Percentiles rank a stretch among this genome's conserved stretches.
phyloP scores from a whole-genome alignment of 2,113 vertebrate species.

The Chloebia gouldiae region DNA sequence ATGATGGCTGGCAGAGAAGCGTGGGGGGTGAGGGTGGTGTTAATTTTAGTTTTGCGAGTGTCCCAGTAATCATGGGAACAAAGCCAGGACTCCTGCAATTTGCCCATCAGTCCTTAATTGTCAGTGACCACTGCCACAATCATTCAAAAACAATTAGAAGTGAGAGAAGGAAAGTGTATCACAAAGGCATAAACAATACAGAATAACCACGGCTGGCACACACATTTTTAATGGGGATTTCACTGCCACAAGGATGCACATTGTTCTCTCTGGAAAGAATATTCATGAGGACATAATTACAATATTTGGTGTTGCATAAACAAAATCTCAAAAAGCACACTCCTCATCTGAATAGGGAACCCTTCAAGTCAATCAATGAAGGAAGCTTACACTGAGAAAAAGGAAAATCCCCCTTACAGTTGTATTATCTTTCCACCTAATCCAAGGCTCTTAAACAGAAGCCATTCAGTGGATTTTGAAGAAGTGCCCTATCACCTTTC shows the following conservation, averaged over 20 bases:
- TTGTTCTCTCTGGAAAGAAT: background rate
- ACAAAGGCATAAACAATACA: background rate
- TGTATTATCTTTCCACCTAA: background rate
- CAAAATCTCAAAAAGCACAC: background rate
- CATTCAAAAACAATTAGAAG: constrained; percentile 11
- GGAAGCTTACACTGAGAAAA: background rate
- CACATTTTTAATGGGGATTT: background rate
- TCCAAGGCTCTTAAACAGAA: background rate
- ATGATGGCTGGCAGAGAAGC: background rate
- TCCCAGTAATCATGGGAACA: background rate
- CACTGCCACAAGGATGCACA: background rate
- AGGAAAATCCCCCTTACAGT: background rate
- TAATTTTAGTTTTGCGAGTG: background rate
- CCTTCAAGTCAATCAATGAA: background rate
- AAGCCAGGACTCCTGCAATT: background rate
- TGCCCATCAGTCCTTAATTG: background rate
- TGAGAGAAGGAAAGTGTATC: background rate
- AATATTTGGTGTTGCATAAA: constrained; percentile 33
- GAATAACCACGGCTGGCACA: constrained; percentile 2
- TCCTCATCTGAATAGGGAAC: background rate
- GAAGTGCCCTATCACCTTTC: background rate
- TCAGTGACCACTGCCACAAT: background rate
- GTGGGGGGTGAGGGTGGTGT: rapidly evolving
- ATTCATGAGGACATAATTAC: constrained; percentile 13
- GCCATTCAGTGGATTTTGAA: background rate